Conservation (phyloP, 2,113 vertebrate species). For the Prolemur simus region DNA sequence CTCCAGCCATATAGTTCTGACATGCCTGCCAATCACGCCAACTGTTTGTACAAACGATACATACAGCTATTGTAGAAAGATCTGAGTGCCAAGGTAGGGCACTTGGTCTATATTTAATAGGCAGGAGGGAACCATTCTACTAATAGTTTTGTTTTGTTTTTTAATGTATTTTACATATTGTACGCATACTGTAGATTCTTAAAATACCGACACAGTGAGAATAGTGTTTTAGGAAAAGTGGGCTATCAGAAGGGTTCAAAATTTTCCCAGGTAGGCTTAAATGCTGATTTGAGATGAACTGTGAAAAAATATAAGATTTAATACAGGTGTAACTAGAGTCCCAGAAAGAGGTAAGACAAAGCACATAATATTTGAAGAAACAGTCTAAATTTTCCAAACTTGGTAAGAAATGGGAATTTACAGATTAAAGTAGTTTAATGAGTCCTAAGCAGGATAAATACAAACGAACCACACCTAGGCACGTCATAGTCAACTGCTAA, state of each 20-base stretch:
- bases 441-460: not conserved
- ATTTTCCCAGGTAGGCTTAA: not conserved
- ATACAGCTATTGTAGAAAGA: not conserved
- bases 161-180: not conserved
- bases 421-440: not conserved
- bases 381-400: not conserved
- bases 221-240: not conserved
- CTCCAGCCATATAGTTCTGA: not conserved
- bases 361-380: not conserved
- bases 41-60: not conserved
- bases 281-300: not conserved
- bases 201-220: not conserved
- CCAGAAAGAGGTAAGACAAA: not conserved
- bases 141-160: not conserved
- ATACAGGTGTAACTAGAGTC: not conserved
- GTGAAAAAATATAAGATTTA: not conserved
- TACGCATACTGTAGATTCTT: not conserved
- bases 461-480: not conserved
- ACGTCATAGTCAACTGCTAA: not conserved
- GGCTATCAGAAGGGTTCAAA: not conserved
- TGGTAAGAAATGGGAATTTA: constrained; percentile 18
- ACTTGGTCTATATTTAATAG: not conserved
- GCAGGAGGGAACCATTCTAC: not conserved
- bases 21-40: not conserved
- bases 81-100: not conserved